Base-by-base conservation (phyloP, 1,140 invertebrate species). In the Drosophila pandora region DNA sequence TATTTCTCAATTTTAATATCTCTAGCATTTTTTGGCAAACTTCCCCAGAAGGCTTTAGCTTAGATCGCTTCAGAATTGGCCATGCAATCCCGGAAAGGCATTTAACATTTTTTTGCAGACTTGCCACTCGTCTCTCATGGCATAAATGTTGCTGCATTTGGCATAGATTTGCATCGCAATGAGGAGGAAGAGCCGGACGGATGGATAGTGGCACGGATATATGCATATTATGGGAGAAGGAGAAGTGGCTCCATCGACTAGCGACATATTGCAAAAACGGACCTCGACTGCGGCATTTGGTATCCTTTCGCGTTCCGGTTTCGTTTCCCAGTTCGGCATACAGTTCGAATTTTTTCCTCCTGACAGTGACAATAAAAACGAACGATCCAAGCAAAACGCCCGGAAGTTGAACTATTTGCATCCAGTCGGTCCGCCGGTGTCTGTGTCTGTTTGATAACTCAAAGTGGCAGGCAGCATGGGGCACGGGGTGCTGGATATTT, bases 161-260 rank as follows among this genome's bases (percentile, higher is more conserved):
- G 84, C 83, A 88, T 88, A 89, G 83, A 88, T 88, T 88, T 88
- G 83, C 83, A 88, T 88, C 68, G 79, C 68, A 78, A 88, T 83
- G 80, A 41, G 59, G 43, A 13, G 8, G 13, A 22, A 28, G 23
- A n/a, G 41, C 41, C 12, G 9, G 59, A 21, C 34, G 37, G 2
- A 25, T 13, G 1, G 37, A 3, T n/a, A 21, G 8, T 21, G 59
- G 23, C 21, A 23, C 28, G 56, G 37, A 21, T 25, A 58, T 32
- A 49, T 21, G 21, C 6, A n/a, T 10, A 37, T 7, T n/a, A 17
- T 43, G n/a, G 41, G 13, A 43, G 17, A 3, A 17, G 39, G 39
- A 34, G n/a, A 49, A 43, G 61, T 22, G n/a, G 23, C 13, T 21
- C 68, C 88, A 87, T 87, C 79, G 83, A 88, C 74, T 71, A 65